Evolutionary conservation across 2,797 vertebrate genomes (phyloP).

Genomic region (Apodemus agrarius): DNA sequence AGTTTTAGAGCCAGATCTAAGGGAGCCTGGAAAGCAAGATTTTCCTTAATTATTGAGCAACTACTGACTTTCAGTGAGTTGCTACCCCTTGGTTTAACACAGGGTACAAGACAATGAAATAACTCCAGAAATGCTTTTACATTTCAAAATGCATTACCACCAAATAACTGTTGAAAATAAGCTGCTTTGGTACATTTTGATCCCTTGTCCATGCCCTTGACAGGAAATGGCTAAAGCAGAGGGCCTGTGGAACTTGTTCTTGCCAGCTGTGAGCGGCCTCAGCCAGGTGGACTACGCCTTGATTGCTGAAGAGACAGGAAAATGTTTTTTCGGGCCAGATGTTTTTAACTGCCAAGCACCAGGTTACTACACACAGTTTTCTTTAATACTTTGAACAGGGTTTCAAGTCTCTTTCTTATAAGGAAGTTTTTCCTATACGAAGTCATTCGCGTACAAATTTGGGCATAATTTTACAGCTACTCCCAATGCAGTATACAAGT

Average conservation of each 20-base stretch:
- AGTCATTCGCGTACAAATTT: slow-evolving; percentile 20
- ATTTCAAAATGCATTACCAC: slow-evolving; percentile 32
- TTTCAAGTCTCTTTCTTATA: slow-evolving; percentile 52
- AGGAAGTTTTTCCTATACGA: slow-evolving; percentile 52
- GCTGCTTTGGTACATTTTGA: not conserved
- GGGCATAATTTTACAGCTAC: slow-evolving; percentile 33
- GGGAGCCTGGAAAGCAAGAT: slow-evolving; percentile 19
- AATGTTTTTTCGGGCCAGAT: slow-evolving; percentile 91
- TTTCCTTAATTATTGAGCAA: slow-evolving; percentile 35
- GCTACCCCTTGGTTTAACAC: slow-evolving; percentile 11
- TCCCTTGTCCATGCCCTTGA: slow-evolving; percentile 6
- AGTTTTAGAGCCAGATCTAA: slow-evolving; percentile 52
- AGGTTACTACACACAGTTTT: slow-evolving; percentile 86
- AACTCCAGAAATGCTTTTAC: slow-evolving; percentile 20
- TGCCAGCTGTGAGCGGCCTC: slow-evolving; percentile 93
- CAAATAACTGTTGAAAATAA: slow-evolving; percentile 33
- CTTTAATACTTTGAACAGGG: slow-evolving; percentile 11
- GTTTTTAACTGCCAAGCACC: slow-evolving; percentile 98
- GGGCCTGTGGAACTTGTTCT: slow-evolving; percentile 96
- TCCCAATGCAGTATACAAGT: slow-evolving; percentile 4
- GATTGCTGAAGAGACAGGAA: slow-evolving; percentile 96
- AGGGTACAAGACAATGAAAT: not conserved
- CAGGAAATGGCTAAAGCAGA: slow-evolving; percentile 92
- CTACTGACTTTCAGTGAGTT: not conserved
- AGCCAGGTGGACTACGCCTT: slow-evolving; percentile 95